Percentiles rank a stretch among this genome's conserved stretches.
These are phyloP conservation scores for Dolichoris vasculosae DNA, from an alignment of 1,140 invertebrate species.

Conservation along the genomic window DNA sequence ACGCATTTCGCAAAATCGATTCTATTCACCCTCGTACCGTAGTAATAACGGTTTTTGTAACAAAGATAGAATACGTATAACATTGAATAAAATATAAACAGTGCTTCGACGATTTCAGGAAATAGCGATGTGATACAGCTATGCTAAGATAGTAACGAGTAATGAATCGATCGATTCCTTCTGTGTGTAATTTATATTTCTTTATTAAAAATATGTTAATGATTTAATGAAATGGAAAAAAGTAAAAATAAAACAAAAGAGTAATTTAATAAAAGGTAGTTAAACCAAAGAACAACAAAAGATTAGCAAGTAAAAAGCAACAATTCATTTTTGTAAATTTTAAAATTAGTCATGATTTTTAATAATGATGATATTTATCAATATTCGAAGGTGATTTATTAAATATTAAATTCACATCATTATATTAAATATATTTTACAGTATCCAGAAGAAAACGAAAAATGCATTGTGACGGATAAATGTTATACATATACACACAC, in stretches of 20 bases:
- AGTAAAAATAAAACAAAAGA: slow-evolving; percentile 20
- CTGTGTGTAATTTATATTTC: slow-evolving; percentile 17
- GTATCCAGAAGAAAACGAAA: slow-evolving; percentile 9
- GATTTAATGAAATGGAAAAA: neutral
- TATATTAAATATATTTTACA: neutral
- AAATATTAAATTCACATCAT: neutral
- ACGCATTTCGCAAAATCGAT: slow-evolving; percentile 47
- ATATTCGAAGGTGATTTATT: neutral
- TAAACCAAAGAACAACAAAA: neutral
- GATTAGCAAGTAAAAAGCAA: neutral
- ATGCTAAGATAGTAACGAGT: slow-evolving; percentile 1
- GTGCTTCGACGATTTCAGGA: slow-evolving; percentile 13
- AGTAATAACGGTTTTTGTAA: slow-evolving; percentile 20
- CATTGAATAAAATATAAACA: slow-evolving; percentile 32
- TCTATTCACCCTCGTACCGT: slow-evolving; percentile 47
- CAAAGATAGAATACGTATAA: slow-evolving; percentile 37
- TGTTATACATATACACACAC: neutral
- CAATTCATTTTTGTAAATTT: neutral
- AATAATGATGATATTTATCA: neutral
- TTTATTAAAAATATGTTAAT: slow-evolving; percentile 32
- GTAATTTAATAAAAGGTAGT: slow-evolving; percentile 5
- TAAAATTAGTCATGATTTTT: neutral
- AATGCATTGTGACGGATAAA: slow-evolving; percentile 42
- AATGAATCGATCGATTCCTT: slow-evolving; percentile 50
- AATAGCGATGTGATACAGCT: slow-evolving; percentile 1